Evolutionary conservation across 2,888 invertebrate species (phyloP), one percentile per base, ranked within the genome.

Genomic region (Chorisops tibialis): DNA sequence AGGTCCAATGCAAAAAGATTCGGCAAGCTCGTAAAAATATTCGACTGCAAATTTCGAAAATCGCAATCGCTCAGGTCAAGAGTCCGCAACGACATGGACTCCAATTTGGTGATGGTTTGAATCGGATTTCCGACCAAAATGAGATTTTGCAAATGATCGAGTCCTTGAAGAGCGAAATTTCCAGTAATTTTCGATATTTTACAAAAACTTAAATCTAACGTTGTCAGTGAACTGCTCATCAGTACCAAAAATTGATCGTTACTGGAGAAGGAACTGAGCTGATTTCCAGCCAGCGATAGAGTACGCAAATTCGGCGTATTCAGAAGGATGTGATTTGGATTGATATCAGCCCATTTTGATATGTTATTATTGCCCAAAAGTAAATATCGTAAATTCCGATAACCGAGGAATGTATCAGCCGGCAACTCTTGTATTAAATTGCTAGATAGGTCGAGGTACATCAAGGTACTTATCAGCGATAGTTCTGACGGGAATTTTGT

Each of bases 201-300:
- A 71, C 88, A 88, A 66, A 83, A 76, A 62, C 84, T 82, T 60
- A 87, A 76, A 65, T 84, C 82, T 62, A 89, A 74, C 14, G 80
- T 81, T 69, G 81, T 81, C 19, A 89, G 73, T 0, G 83, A 82
- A 12, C 78, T 70, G 67, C 85, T 87, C 43, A 81, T 78, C 3
- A 89, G 73, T n/a, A 82, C 77, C 62, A 83, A 81, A 38, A 75
- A 74, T 50, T 79, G 77, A 16, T 80, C 80, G 47, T 79, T 76
- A 67, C 78, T 80, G 1, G 79, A 80, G 70, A 87, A 79, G 38
- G 77, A 79, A 39, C 70, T 73, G 41, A 90, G 76, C 37, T 80
- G 81, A 74, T 90, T 90, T 50, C 80, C 75, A 1, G 86, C 85
- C n/a, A 90, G 74, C 66, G 85, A 82, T n/a, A 90, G 74, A 41